Evolutionary conservation across 2,797 vertebrate genomes (phyloP).

Genomic region (Parauchenoglanis ngamensis): DNA sequence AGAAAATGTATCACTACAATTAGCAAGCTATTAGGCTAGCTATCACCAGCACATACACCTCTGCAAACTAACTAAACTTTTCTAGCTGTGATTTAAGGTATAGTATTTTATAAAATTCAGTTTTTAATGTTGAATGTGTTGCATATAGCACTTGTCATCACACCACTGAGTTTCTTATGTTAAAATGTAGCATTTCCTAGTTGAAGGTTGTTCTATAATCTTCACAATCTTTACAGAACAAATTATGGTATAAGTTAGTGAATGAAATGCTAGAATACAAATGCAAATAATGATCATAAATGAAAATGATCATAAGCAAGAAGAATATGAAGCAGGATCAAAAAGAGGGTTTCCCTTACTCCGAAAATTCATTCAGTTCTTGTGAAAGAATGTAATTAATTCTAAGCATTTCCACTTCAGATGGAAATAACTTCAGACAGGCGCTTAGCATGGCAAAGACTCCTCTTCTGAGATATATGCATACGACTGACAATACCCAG

Average conservation of each 20-base stretch:
- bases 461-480: not conserved
- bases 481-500: not conserved
- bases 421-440: slow-evolving; percentile 17
- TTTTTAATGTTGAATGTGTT: not conserved
- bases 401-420: slow-evolving; percentile 34
- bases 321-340: slow-evolving; percentile 12
- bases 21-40: not conserved
- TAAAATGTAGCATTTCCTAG: not conserved
- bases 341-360: slow-evolving; percentile 9
- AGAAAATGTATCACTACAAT: not conserved
- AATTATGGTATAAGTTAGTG: not conserved
- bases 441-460: slow-evolving; percentile 11
- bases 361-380: slow-evolving; percentile 14
- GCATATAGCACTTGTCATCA: not conserved
- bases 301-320: slow-evolving; percentile 11
- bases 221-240: not conserved
- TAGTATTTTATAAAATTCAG: not conserved
- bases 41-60: not conserved
- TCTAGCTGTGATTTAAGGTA: not conserved
- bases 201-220: not conserved
- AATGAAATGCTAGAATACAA: not conserved
- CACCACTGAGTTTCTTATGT: not conserved
- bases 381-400: slow-evolving; percentile 36
- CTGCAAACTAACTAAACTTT: not conserved
- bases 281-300: not conserved